Evolutionary conservation across 2,797 vertebrate species (phyloP).

Genomic region (Ctenochaetus hawaiiensis): DNA sequence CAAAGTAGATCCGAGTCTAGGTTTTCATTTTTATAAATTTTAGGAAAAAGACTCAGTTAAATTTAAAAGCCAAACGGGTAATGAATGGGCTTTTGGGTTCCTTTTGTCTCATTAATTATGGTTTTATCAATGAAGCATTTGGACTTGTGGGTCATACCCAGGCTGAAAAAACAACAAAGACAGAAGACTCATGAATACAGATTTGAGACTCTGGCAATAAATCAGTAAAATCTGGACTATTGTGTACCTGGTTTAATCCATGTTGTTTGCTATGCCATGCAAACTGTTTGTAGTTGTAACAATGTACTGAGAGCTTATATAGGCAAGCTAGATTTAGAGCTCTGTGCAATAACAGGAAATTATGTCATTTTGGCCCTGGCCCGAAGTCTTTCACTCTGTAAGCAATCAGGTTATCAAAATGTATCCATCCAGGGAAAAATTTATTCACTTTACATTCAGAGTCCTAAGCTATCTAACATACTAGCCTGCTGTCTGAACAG

Average conservation of each 20-base stretch:
- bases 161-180: background rate
- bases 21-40: too few relatives aligned
- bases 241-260: background rate
- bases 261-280: slow-evolving; percentile 39
- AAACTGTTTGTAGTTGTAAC: slow-evolving; percentile 57
- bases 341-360: slow-evolving; percentile 79
- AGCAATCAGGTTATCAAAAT: slow-evolving; percentile 46
- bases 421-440: background rate
- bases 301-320: slow-evolving; percentile 40
- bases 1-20: too few relatives aligned
- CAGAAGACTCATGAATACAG: background rate
- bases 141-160: background rate
- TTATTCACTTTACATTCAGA: background rate
- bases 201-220: slow-evolving; percentile 19
- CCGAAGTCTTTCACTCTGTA: slow-evolving; percentile 33
- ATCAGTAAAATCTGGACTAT: slow-evolving; percentile 26
- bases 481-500: background rate
- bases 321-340: slow-evolving; percentile 62
- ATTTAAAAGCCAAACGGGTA: too few relatives aligned
- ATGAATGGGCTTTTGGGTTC: too few relatives aligned
- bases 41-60: too few relatives aligned
- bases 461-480: background rate
- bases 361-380: slow-evolving; percentile 56
- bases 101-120: background rate
- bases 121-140: background rate